These are phyloP conservation scores for Aselliscus stoliczkanus DNA, from an alignment of 2,797 vertebrate genomes.

Conservation along the genomic window DNA sequence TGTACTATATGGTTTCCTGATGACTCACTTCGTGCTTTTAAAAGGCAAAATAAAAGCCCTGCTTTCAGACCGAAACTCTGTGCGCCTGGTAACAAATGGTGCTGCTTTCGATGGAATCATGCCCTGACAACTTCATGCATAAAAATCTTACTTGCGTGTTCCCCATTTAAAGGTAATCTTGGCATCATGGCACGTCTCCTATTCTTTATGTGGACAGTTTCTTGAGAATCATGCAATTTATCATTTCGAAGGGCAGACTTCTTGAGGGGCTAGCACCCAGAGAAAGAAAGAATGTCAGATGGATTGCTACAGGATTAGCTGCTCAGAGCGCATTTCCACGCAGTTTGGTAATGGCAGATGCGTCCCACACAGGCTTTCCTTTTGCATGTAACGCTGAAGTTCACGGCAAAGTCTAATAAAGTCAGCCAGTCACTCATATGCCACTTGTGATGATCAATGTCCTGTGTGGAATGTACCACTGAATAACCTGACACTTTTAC, in stretches of 20 bases:
- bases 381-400: neutral
- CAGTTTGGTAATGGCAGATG: neutral
- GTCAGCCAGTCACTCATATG: rapidly evolving
- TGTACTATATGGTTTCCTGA: neutral
- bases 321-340: neutral
- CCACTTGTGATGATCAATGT: neutral
- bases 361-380: rapidly evolving
- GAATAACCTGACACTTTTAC: neutral
- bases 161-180: neutral
- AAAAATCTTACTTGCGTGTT: neutral
- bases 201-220: neutral
- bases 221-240: neutral
- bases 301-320: neutral
- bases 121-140: neutral
- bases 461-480: rapidly evolving
- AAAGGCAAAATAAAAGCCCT: neutral
- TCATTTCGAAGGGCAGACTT: neutral
- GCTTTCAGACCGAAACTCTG: neutral
- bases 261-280: neutral
- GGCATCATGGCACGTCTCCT: neutral
- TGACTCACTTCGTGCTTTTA: neutral
- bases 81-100: neutral
- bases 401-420: neutral
- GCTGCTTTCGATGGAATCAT: neutral
- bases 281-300: neutral